Base-by-base conservation (phyloP, 2,113 vertebrate genomes). In the Melanerpes aurifrons region DNA sequence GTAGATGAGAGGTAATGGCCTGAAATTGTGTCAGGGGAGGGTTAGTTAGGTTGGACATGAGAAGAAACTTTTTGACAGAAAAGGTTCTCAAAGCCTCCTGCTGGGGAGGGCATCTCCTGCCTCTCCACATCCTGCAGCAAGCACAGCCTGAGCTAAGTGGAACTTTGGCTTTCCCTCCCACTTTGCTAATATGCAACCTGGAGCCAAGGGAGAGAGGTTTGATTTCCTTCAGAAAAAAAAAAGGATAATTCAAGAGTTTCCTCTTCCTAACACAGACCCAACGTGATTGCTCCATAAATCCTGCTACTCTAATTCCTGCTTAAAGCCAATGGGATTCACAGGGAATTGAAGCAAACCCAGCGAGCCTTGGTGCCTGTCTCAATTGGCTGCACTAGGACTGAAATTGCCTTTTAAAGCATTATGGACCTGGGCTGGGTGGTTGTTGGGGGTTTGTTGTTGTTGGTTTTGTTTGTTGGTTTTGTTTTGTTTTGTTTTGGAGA, bases 281-380 rank as follows among this genome's bases (percentile, higher is more conserved):
- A 89, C 19, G 64, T 66, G 78, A 94, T 50, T 63, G 63, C 63
- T 92, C 85, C 87, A 89, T 91, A 91, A 95, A 94, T 92, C 75
- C 63, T 59, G 50, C 35, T 92, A 79, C 87, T 91, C 84, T 89
- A 91, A 89, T 82, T 91, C 79, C 59, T 82, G 54, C 82, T 95
- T 91, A 91, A 87, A 95, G 50, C 32, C 85, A 75, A 4, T 76
- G 67, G 63, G 84, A 91, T 89, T 70, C 89, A 79, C 70, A 45
- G 75, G 84, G 79, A 96, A 87, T 21, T 54, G 78, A 84, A 92
- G 87, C 50, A 92, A 94, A 84, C 62, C 91, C 92, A 91, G 74
- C 94, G 91, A 94, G 69, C 92, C 89, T 69, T 45, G 59, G 77
- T 87, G 87, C 63, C 57, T 83, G 69, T 92, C 85, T 83, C 90